Percentiles rank a stretch among this genome's conserved stretches.
phyloP scores from a whole-genome alignment of 2,888 invertebrate species.

The Hypolimnas misippus region DNA sequence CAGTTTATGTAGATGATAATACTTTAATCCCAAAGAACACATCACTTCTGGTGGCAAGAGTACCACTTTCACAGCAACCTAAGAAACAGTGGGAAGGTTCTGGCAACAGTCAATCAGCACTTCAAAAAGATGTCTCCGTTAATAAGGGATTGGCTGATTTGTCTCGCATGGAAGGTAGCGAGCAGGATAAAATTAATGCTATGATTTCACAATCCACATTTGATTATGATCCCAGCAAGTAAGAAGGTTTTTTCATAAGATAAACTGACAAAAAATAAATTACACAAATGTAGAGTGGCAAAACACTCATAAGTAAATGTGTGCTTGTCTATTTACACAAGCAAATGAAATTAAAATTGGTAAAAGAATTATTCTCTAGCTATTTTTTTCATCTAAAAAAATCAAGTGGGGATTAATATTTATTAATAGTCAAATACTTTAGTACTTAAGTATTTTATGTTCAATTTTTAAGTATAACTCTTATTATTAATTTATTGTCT shows the following conservation, averaged over 20 bases:
- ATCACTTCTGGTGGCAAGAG: slow-evolving; percentile 96
- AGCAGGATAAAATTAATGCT: slow-evolving; percentile 98
- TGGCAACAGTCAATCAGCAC: slow-evolving; percentile 72
- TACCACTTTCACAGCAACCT: slow-evolving; percentile 92
- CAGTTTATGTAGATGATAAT: slow-evolving; percentile 96
- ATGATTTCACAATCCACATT: slow-evolving; percentile 99
- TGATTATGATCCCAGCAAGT: slow-evolving; percentile 99
- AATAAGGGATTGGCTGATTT: slow-evolving; percentile 91
- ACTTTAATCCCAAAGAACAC: slow-evolving; percentile 98
- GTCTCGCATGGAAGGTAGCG: slow-evolving; percentile 95
- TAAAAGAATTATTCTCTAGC: no score
- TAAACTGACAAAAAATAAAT: neutral
- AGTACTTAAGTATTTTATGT: no score
- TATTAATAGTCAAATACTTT: no score
- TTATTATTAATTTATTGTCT: no score
- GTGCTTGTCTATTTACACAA: no score
- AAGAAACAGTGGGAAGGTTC: slow-evolving; percentile 90
- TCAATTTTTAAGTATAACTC: no score
- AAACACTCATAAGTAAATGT: no score
- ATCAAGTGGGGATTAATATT: no score
- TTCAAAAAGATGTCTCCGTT: slow-evolving; percentile 76
- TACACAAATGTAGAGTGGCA: no score
- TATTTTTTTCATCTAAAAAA: no score
- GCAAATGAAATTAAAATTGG: no score
- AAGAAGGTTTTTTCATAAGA: slow-evolving; percentile 63